Conservation (phyloP, 2,888 invertebrate genomes). For the Apamea crenata region DNA sequence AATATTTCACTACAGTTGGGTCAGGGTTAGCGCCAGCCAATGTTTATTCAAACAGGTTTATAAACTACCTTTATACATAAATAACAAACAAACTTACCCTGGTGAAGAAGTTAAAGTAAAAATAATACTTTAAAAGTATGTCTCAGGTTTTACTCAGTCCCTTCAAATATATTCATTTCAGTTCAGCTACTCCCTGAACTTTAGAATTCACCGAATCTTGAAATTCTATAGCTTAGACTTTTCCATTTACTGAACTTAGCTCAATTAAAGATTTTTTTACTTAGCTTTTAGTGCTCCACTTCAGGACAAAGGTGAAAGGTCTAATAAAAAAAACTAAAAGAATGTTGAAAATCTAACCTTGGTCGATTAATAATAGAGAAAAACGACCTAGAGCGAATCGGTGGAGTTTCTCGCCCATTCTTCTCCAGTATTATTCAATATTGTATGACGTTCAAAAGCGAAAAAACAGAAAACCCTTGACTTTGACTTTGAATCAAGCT, state of each 20-base stretch:
- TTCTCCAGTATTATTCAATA: background rate
- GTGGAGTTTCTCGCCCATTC: too few relatives aligned
- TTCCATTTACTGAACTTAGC: background rate
- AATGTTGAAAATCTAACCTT: background rate
- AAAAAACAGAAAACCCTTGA: background rate
- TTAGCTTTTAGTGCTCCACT: background rate
- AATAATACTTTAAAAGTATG: background rate
- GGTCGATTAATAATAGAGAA: background rate
- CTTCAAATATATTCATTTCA: background rate
- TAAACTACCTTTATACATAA: constrained; percentile 1
- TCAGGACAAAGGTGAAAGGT: background rate
- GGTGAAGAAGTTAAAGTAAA: background rate
- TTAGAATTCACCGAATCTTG: background rate
- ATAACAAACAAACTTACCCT: background rate
- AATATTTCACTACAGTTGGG: constrained; percentile 25
- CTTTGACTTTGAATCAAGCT: background rate
- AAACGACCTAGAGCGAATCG: too few relatives aligned
- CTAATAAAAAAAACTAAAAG: background rate
- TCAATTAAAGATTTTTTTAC: background rate
- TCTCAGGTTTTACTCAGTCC: background rate
- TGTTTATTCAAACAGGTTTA: constrained; percentile 44
- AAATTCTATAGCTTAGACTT: background rate
- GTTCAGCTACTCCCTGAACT: background rate
- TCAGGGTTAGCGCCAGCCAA: constrained; percentile 18
- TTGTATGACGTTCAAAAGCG: too few relatives aligned